Evolutionary conservation across 2,113 vertebrate species (phyloP), one percentile per base, ranked within the genome.

Genomic region (Forbesichthys papilliferus): DNA sequence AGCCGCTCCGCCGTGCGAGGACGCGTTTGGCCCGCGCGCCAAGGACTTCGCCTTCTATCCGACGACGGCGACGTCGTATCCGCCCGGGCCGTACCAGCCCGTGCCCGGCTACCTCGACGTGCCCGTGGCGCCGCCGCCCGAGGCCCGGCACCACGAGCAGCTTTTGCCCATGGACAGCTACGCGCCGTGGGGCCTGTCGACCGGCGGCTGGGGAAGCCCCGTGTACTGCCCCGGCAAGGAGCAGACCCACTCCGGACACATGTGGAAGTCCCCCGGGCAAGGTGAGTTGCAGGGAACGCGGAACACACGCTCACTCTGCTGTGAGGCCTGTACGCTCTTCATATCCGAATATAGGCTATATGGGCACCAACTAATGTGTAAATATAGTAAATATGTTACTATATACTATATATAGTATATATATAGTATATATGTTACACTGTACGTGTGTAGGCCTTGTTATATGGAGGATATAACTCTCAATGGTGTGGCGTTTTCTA

Each of bases 11-110:
- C 36, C 96, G 71, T 91, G 97, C 82, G 94, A 42, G 48, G 97
- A 99, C 77, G 98, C 99, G 86, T 99, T 96, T 91, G 88, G 95
- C 65, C 94, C 96, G 71, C 92, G 97, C 82, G 94, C 97, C 14
- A 99, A 99, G 92, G 98, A 99, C 79, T 98, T 98, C 87, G 95
- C 98, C 59, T 99, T 98, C 90, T 99, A 99, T 83, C 97, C 96
- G 77, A 95, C 95, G 36, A 1, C 4, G 36, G 36, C 36, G 36
- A 8, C 36, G 36, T 5, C 36, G 69, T 99, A 99, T 75, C 91
- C 96, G 0, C 91, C 96, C 7, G 95, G 95, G 54, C 96, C 96
- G 52, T 99, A 98, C 88, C 98, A 99, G 86, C 95, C 95, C 9
- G 95, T 99, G 54, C 95, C 97, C 14, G 92, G 98, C 62, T 99